Conservation (phyloP, 2,797 vertebrate species). For the Rhinophrynus dorsalis region DNA sequence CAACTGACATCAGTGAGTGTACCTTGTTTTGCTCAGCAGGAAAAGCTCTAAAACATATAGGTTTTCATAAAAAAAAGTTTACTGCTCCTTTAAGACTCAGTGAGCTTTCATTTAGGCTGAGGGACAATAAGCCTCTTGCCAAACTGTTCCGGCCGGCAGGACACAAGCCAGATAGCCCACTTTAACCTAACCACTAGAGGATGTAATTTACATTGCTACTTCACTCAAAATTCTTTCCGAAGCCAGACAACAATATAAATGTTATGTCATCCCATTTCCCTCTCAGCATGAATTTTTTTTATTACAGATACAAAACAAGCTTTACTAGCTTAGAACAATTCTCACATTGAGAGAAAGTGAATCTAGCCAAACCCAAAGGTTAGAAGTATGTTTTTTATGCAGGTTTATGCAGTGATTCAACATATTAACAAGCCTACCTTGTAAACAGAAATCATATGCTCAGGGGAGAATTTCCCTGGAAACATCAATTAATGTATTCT, state of each 20-base stretch:
- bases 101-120: too few species aligned
- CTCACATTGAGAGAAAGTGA: neutral
- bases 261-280: too few species aligned
- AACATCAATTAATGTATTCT: neutral
- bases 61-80: too few species aligned
- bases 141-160: too few species aligned
- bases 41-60: too few species aligned
- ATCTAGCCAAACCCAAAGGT: neutral
- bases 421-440: neutral
- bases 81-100: too few species aligned
- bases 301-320: too few species aligned
- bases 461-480: neutral
- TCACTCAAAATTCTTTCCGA: neutral
- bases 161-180: neutral
- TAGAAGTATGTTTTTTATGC: neutral
- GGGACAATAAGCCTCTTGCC: too few species aligned
- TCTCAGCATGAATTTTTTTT: neutral
- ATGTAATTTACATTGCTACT: neutral
- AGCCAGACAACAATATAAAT: neutral
- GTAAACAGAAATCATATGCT: neutral
- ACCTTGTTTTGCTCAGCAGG: too few species aligned
- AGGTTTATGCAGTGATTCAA: neutral
- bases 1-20: too few species aligned
- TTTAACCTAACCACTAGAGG: neutral
- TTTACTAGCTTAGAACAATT: neutral